phyloP scores from a whole-genome alignment of 37 sponge, comb jelly and placozoan genomes.

The Petrosia ficiformis region DNA sequence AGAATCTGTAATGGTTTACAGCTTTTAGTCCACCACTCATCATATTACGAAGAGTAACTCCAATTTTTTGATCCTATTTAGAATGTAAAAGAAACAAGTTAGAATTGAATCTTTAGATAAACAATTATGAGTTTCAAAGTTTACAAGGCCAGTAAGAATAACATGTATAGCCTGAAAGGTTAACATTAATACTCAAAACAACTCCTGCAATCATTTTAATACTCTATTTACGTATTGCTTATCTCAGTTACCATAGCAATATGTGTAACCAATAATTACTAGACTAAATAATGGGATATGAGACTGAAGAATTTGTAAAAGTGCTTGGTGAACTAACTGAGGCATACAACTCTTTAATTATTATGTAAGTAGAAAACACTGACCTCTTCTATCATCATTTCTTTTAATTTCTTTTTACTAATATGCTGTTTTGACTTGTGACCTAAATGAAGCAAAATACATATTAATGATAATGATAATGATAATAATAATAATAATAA shows the following conservation, averaged over 20 bases:
- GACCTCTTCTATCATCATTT: neutral
- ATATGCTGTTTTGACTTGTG: neutral
- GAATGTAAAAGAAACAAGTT: neutral
- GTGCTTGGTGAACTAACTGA: neutral
- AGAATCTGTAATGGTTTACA: neutral
- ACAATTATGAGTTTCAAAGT: too few species aligned
- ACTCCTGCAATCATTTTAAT: too few species aligned
- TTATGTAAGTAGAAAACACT: neutral
- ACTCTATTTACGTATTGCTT: neutral
- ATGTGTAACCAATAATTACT: neutral
- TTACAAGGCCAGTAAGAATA: too few species aligned
- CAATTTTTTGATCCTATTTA: constrained; percentile 15
- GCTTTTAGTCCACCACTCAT: constrained; percentile 12
- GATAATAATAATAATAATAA: neutral
- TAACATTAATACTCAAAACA: too few species aligned
- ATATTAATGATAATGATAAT: neutral
- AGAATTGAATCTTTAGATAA: neutral
- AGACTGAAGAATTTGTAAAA: neutral
- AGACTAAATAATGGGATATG: neutral
- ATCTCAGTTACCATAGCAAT: neutral
- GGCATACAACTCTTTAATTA: neutral
- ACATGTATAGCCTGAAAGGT: too few species aligned
- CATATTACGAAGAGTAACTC: constrained; percentile 1
- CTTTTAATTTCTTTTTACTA: neutral
- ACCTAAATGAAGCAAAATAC: neutral